Evolutionary conservation across 2,888 invertebrate species (phyloP).

Genomic region (Oxystoma pomonae): DNA sequence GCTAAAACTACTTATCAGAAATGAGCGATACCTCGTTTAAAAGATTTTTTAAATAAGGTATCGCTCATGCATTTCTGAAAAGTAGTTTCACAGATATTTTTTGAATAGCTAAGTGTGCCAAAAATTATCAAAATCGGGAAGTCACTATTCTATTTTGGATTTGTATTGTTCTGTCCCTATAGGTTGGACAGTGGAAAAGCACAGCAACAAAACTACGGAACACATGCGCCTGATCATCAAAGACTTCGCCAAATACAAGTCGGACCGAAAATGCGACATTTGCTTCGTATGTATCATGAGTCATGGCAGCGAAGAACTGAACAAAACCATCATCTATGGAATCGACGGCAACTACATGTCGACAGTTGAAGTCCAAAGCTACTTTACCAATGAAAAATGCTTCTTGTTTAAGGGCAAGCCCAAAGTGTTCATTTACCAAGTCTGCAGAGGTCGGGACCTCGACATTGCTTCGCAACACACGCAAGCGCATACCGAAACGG

Average conservation of each 20-base stretch:
- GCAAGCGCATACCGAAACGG: slow-evolving; percentile 21
- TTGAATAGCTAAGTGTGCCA: too few species aligned
- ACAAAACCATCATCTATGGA: slow-evolving; percentile 54
- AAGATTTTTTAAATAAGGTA: too few species aligned
- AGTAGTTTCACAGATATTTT: too few species aligned
- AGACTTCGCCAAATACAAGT: slow-evolving; percentile 44
- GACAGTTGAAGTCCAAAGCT: slow-evolving; percentile 52
- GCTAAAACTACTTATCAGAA: too few species aligned
- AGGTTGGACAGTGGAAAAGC: slow-evolving; percentile 25
- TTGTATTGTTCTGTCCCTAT: too few species aligned
- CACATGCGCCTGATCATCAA: slow-evolving; percentile 48
- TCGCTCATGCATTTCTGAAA: too few species aligned
- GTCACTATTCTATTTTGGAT: too few species aligned
- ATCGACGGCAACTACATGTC: slow-evolving; percentile 53
- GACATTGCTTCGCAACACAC: slow-evolving; percentile 36
- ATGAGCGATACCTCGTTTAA: too few species aligned
- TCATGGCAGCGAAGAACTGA: slow-evolving; percentile 54
- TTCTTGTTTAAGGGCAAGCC: slow-evolving; percentile 56
- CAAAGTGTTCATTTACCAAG: slow-evolving; percentile 68
- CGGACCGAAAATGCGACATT: slow-evolving; percentile 53
- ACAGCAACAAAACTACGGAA: slow-evolving; percentile 27
- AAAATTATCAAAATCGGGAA: too few species aligned
- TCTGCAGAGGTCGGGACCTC: slow-evolving; percentile 51
- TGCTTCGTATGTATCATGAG: slow-evolving; percentile 64
- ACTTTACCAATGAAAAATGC: slow-evolving; percentile 57